phyloP scores from a whole-genome alignment of 2,113 vertebrate genomes.

The Myrmecobius fasciatus region DNA sequence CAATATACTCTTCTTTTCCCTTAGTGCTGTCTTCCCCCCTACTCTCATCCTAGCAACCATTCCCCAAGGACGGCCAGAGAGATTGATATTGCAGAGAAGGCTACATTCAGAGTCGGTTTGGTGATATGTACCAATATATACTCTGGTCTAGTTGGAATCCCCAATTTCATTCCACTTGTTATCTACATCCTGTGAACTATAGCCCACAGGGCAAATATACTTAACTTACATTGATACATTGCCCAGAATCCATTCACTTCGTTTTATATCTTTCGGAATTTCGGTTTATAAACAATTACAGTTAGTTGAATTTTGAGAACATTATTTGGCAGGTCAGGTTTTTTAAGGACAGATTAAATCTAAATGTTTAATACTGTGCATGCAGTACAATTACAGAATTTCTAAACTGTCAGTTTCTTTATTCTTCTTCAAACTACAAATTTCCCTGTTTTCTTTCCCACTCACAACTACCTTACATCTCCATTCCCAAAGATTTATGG shows the following conservation, averaged over 20 bases:
- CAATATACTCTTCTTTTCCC: not conserved
- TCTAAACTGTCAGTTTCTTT: constrained; percentile 36
- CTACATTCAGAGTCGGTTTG: constrained; percentile 20
- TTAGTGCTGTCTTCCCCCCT: not conserved
- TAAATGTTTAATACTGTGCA: constrained; percentile 9
- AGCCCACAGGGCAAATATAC: constrained; percentile 58
- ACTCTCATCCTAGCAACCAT: constrained; percentile 15
- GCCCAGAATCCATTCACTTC: constrained; percentile 48
- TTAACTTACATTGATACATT: constrained; percentile 50
- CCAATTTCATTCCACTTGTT: constrained; percentile 54
- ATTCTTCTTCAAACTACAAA: constrained; percentile 9
- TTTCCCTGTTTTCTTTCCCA: not conserved
- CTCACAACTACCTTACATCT: not conserved
- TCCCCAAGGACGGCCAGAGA: constrained; percentile 49
- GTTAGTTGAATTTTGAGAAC: constrained; percentile 46
- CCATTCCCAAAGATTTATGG: not conserved
- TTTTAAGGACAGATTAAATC: constrained; percentile 46
- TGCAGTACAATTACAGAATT: constrained; percentile 36
- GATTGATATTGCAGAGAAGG: constrained; percentile 25
- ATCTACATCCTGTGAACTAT: constrained; percentile 48
- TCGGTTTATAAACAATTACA: constrained; percentile 76
- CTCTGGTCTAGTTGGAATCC: constrained; percentile 15
- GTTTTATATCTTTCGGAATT: constrained; percentile 56
- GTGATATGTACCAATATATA: constrained; percentile 46
- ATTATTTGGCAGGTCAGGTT: constrained; percentile 45